Conservation (phyloP, 2,797 vertebrate genomes). For the Somateria mollissima region DNA sequence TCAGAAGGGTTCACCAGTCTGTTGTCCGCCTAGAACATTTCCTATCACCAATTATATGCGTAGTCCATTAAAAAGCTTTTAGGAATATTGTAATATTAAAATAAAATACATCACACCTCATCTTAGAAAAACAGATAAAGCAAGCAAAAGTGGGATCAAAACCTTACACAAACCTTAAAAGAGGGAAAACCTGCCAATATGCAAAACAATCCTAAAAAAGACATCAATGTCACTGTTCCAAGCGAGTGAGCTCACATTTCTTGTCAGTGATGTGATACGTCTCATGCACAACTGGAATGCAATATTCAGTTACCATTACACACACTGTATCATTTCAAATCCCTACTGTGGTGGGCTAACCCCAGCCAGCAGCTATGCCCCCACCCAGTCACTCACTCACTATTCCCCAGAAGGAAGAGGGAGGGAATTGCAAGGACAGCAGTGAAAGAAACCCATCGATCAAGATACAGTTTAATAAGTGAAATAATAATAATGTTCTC, state of each 20-base stretch:
- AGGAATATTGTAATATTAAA: not conserved
- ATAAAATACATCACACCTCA: not conserved
- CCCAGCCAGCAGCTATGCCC: not conserved
- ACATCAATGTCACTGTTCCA: not conserved
- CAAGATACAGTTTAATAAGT: not conserved
- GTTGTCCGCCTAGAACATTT: not conserved
- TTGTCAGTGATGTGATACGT: not conserved
- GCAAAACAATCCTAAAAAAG: not conserved
- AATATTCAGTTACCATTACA: not conserved
- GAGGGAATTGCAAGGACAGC: not conserved
- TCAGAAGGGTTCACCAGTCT: not conserved
- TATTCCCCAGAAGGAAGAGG: not conserved
- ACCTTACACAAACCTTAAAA: not conserved
- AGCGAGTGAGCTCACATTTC: not conserved
- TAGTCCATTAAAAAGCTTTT: not conserved
- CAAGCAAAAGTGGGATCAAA: not conserved
- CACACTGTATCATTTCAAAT: not conserved
- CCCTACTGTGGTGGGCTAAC: fast-evolving
- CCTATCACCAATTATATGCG: not conserved
- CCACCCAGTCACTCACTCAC: not conserved
- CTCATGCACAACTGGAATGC: not conserved
- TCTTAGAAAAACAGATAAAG: not conserved
- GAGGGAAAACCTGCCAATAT: not conserved
- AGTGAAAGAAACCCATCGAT: not conserved
- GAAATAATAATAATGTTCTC: no score